These are phyloP conservation scores for Amiota mariae DNA, from an alignment of 2,888 invertebrate species.

Conservation along the genomic window DNA sequence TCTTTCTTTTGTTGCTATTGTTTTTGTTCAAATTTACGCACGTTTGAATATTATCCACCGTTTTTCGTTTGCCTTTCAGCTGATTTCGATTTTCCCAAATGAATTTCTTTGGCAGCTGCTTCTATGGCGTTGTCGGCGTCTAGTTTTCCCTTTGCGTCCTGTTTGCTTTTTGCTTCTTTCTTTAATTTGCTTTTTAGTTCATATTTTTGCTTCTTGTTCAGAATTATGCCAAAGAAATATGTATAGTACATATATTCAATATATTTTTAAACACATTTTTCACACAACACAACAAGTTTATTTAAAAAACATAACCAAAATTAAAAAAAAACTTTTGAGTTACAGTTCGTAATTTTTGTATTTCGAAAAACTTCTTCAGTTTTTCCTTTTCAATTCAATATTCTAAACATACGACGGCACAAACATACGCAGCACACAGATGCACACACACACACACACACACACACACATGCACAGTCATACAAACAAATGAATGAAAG, in stretches of 20 bases:
- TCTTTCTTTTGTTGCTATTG: neutral
- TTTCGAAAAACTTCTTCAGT: neutral
- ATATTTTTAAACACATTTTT: no score
- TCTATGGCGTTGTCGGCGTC: no score
- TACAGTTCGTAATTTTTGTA: neutral
- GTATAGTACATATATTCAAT: no score
- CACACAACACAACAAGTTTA: neutral
- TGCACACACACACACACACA: neutral
- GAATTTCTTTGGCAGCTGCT: conserved; percentile 10
- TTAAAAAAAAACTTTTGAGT: no score
- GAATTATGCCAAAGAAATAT: no score
- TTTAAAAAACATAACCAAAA: neutral
- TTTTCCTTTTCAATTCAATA: neutral
- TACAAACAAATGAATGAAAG: neutral
- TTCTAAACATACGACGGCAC: conserved; percentile 3
- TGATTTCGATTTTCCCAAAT: conserved; percentile 11
- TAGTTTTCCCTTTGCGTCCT: neutral
- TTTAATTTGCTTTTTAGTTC: neutral
- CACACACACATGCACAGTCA: neutral
- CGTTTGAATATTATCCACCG: conserved; percentile 1
- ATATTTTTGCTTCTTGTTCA: no score
- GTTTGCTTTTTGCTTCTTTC: neutral
- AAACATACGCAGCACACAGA: neutral
- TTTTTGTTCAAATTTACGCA: conserved; percentile 20
- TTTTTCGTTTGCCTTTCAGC: conserved; percentile 2